phyloP scores from a whole-genome alignment of 2,797 vertebrate species.

The Scolopax bukidnonensis region DNA sequence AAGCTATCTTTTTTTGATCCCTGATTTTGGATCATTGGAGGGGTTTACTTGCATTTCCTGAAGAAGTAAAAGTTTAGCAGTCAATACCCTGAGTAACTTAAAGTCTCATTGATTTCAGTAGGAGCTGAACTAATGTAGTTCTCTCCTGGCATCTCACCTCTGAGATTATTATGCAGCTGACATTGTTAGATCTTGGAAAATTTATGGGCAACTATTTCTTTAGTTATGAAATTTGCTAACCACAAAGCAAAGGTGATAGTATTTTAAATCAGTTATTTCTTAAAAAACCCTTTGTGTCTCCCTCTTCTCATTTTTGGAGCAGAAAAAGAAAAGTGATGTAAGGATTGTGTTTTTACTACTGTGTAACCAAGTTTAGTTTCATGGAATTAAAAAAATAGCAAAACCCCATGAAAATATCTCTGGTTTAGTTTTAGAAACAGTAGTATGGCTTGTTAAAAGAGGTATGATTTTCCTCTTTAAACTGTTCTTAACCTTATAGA shows the following conservation, averaged over 20 bases:
- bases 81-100: not conserved
- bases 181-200: not conserved
- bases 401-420: not conserved
- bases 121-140: not conserved
- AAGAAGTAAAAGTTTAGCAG: not conserved
- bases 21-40: not conserved
- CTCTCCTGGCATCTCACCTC: not conserved
- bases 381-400: not conserved
- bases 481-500: not conserved
- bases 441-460: not conserved
- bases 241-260: not conserved
- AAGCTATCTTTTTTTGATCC: not conserved
- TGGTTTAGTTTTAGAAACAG: not conserved
- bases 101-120: not conserved
- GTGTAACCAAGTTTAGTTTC: not conserved
- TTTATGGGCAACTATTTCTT: not conserved
- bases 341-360: not conserved
- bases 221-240: not conserved
- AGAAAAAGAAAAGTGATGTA: not conserved
- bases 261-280: not conserved
- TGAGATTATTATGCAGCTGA: not conserved
- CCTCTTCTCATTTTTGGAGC: not conserved
- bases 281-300: not conserved
- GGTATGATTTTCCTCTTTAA: not conserved
- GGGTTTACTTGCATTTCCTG: not conserved